These are phyloP conservation scores for Leistus spinibarbis DNA, from an alignment of 2,888 invertebrate species.

Conservation along the genomic window DNA sequence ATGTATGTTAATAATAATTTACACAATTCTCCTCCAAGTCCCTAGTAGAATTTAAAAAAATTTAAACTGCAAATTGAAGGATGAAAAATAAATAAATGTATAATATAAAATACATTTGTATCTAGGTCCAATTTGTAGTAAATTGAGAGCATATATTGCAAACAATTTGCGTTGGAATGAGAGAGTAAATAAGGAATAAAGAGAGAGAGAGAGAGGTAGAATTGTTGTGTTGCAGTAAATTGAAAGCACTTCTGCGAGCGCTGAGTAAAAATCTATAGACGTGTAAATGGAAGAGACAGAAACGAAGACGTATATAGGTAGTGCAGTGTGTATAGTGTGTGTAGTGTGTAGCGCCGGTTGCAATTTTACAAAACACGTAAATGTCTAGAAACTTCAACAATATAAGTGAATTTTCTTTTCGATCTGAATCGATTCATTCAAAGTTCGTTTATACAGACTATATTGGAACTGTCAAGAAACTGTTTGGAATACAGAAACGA, in stretches of 20 bases:
- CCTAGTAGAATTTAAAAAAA: too few species aligned
- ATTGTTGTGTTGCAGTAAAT: background rate
- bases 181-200: background rate
- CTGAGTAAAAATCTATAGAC: background rate
- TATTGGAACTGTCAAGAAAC: background rate
- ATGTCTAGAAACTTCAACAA: background rate
- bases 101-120: too few species aligned
- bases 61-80: too few species aligned
- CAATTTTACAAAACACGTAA: too few species aligned
- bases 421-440: background rate
- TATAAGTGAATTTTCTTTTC: background rate
- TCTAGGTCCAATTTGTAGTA: background rate
- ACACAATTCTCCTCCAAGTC: too few species aligned
- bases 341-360: too few species aligned
- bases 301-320: too few species aligned
- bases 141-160: background rate
- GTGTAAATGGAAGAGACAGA: background rate
- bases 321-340: too few species aligned
- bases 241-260: background rate
- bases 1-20: too few species aligned
- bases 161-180: background rate
- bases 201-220: too few species aligned
- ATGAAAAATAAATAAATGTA: too few species aligned
- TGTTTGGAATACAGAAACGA: background rate
- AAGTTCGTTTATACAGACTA: background rate